Evolutionary conservation across 2,113 vertebrate species (phyloP).

Genomic region (Tetrax tetrax): DNA sequence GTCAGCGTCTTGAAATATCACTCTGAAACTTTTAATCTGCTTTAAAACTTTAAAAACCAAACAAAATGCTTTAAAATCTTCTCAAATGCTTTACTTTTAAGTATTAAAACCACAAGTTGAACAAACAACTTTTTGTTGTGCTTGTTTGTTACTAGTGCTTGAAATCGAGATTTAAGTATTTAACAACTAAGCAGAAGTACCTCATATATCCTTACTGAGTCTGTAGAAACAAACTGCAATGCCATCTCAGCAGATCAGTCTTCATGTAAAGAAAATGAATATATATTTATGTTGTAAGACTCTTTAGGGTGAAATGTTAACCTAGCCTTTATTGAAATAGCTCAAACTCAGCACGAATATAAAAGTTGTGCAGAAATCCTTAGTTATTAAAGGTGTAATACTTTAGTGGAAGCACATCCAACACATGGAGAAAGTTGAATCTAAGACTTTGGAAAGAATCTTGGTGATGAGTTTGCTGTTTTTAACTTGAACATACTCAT

Average conservation of each 20-base stretch:
- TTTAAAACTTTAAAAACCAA: background rate
- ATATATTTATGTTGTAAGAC: background rate
- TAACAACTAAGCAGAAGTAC: background rate
- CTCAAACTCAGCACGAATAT: background rate
- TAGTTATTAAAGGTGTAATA: background rate
- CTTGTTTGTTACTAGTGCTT: background rate
- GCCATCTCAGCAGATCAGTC: background rate
- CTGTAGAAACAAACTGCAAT: background rate
- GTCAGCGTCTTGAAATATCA: background rate
- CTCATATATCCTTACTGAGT: too few relatives aligned
- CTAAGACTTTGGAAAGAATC: background rate
- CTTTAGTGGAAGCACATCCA: background rate
- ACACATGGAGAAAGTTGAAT: background rate
- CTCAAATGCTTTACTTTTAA: background rate
- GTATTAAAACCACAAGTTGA: background rate
- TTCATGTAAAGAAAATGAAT: background rate
- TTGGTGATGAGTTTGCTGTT: background rate
- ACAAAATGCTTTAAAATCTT: background rate
- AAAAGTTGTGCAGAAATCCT: background rate
- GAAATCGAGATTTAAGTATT: background rate
- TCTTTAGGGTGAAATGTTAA: background rate
- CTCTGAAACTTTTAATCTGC: background rate
- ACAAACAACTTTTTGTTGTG: background rate
- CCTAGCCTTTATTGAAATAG: background rate
- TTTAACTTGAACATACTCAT: background rate